Conservation (phyloP, 2,113 vertebrate species). For the Clupea harengus region DNA sequence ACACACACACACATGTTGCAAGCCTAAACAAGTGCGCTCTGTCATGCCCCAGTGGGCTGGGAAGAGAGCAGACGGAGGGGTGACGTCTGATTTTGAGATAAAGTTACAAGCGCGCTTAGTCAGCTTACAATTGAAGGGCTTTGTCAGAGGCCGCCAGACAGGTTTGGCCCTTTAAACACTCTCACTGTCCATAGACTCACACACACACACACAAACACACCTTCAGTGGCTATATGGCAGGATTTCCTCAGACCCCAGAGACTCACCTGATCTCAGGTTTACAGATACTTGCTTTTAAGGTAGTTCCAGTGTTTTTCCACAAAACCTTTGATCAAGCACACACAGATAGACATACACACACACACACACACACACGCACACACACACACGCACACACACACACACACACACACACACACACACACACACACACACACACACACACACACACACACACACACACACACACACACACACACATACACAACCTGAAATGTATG, state of each 20-base stretch:
- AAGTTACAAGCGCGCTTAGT: constrained; percentile 7
- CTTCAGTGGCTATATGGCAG: not conserved
- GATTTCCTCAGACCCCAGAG: not conserved
- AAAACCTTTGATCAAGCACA: not conserved
- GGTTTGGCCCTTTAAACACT: constrained; percentile 19
- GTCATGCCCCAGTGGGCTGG: not conserved
- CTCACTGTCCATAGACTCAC: constrained; percentile 29
- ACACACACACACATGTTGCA: not conserved
- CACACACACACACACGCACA: not conserved
- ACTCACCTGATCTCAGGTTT: not conserved
- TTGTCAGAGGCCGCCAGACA: constrained; percentile 34
- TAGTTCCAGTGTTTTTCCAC: not conserved
- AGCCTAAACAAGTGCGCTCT: not conserved
- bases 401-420: not conserved
- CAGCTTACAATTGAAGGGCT: constrained; percentile 22
- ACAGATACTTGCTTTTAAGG: not conserved
- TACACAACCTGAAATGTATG: too few relatives aligned
- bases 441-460: too few relatives aligned
- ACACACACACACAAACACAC: constrained; percentile 13
- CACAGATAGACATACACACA: not conserved
- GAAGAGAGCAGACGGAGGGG: not conserved
- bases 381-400: constrained; percentile 12
- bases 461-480: not conserved
- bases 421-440: constrained; percentile 14
- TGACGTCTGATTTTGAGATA: not conserved